A percentile compares a stretch with the other conserved stretches of the same genome.
phyloP scores from a whole-genome alignment of 2,113 vertebrate genomes.

The Mandrillus leucophaeus region DNA sequence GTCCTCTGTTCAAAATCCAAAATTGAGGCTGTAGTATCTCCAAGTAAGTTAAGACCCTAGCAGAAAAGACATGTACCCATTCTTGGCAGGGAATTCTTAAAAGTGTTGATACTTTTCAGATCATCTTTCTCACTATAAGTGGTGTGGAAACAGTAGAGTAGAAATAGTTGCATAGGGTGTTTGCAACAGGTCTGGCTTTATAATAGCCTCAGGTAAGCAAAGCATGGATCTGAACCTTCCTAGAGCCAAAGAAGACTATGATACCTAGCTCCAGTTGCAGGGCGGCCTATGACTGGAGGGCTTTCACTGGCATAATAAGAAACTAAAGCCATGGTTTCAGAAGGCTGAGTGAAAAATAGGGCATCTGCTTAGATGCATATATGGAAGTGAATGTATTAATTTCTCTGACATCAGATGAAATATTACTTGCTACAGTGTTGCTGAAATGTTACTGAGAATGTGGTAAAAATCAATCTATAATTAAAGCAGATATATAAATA shows the following conservation, averaged over 20 bases:
- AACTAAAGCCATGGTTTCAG: not conserved
- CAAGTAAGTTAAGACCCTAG: not conserved
- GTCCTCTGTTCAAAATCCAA: not conserved
- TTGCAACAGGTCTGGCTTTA: not conserved
- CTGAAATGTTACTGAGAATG: not conserved
- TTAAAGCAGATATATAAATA: not conserved
- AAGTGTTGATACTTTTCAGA: not conserved
- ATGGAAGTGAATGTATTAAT: not conserved
- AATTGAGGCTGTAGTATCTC: not conserved
- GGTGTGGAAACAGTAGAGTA: no score
- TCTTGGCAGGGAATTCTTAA: not conserved
- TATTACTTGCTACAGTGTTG: not conserved
- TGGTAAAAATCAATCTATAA: not conserved
- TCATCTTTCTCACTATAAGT: not conserved
- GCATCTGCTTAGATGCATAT: not conserved
- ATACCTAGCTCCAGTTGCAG: not conserved
- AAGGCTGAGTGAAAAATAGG: not conserved
- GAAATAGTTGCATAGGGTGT: not conserved
- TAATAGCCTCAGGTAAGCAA: not conserved
- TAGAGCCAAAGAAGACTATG: not conserved
- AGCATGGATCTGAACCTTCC: not conserved
- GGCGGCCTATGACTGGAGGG: not conserved
- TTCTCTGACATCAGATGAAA: constrained; percentile 10
- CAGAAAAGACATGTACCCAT: not conserved
- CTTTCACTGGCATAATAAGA: not conserved